A percentile compares a stretch with the other conserved stretches of the same genome.
phyloP scores from a whole-genome alignment of 2,797 vertebrate species.

The Acrocephalus scirpaceus region DNA sequence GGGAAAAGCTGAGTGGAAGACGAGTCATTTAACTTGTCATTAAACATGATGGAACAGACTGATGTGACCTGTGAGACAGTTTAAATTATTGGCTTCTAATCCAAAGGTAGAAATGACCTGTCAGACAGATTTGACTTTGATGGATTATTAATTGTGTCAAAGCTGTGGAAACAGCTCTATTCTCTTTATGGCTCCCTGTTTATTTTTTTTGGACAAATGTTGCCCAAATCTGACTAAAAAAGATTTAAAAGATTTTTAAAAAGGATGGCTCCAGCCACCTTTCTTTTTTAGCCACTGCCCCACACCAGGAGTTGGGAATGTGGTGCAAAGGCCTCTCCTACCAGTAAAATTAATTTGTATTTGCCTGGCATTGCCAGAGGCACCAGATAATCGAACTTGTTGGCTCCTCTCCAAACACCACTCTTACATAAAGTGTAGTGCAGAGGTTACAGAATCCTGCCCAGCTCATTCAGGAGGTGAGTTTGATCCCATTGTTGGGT shows the following conservation, averaged over 20 bases:
- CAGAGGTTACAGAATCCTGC: not conserved
- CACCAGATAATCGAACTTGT: rapidly evolving
- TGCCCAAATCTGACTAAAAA: not conserved
- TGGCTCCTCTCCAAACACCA: not conserved
- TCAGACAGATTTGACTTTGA: not conserved
- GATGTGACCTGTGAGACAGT: conserved; percentile 23
- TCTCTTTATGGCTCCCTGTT: not conserved
- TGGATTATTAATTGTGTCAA: not conserved
- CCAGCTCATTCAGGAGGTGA: not conserved
- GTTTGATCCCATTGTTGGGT: not conserved
- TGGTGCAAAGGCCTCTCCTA: not conserved
- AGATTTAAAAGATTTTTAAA: not conserved
- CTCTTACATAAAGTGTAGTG: not conserved
- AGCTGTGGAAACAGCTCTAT: not conserved
- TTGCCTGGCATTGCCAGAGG: not conserved
- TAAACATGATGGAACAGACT: conserved; percentile 30
- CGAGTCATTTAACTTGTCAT: conserved; percentile 50
- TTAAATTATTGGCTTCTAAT: conserved; percentile 18
- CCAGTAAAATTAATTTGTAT: not conserved
- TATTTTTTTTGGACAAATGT: not conserved
- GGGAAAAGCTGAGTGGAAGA: not conserved
- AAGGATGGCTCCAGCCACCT: not conserved
- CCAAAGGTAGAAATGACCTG: conserved; percentile 40
- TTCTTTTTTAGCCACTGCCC: not conserved
- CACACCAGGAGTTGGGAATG: not conserved